Evolutionary conservation across 2,888 invertebrate genomes (phyloP).

Genomic region (Seira musarum): DNA sequence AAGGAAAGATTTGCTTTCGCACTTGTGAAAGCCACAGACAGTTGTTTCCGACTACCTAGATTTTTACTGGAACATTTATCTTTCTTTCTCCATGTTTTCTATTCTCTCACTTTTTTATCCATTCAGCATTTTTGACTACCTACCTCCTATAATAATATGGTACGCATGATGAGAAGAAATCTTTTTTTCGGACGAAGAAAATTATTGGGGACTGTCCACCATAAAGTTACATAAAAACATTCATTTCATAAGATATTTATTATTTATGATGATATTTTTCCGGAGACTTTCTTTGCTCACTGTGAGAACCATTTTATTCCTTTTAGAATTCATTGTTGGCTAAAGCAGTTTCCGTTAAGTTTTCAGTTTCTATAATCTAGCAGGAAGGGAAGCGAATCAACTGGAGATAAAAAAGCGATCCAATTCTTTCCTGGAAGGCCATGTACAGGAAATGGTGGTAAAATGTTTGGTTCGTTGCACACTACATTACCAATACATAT

Average conservation of each 20-base stretch:
- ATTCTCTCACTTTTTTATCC: slow-evolving; percentile 2
- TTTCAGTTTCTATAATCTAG: slow-evolving; percentile 17
- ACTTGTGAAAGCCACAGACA: slow-evolving; percentile 17
- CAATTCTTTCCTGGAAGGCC: slow-evolving; percentile 19
- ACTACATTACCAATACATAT: not conserved
- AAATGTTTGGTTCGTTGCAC: slow-evolving; percentile 20
- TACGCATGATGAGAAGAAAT: not conserved
- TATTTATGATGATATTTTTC: slow-evolving; percentile 35
- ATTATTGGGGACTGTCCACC: slow-evolving; percentile 22
- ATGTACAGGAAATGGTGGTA: slow-evolving; percentile 36
- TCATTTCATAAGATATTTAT: slow-evolving; percentile 29
- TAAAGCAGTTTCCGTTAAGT: slow-evolving; percentile 11
- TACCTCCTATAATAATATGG: not conserved
- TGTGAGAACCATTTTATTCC: not conserved
- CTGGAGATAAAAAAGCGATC: not conserved
- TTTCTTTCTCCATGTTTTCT: not conserved
- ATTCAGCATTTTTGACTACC: slow-evolving; percentile 27
- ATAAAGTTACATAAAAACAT: slow-evolving; percentile 22
- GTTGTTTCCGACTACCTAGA: slow-evolving; percentile 18
- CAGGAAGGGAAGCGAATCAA: slow-evolving; percentile 6
- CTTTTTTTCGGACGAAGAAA: slow-evolving; percentile 11
- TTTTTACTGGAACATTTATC: slow-evolving; percentile 16
- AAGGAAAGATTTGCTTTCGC: slow-evolving; percentile 13
- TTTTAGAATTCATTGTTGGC: slow-evolving; percentile 18
- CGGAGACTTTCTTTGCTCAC: not conserved